phyloP scores from a whole-genome alignment of 2,113 vertebrate species.

The Cololabis saira region DNA sequence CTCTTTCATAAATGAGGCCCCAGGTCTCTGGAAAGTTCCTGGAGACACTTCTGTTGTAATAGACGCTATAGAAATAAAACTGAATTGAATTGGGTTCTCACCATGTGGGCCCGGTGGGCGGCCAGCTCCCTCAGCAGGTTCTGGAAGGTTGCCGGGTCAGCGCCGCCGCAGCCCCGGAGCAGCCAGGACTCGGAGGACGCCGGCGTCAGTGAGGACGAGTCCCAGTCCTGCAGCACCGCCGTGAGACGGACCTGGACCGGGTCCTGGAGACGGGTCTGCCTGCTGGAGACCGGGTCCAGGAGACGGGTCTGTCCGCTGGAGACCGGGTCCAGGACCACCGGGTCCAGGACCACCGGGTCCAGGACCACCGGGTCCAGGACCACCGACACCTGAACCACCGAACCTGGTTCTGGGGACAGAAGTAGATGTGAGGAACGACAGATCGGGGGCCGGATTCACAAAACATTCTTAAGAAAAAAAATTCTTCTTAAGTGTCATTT shows the following conservation, averaged over 20 bases:
- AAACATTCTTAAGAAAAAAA: no score
- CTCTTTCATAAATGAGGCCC: no score
- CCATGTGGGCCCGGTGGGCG: conserved; percentile 82
- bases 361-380: no score
- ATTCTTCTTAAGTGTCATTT: no score
- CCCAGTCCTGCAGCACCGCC: conserved; percentile 79
- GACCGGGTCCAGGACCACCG: no score
- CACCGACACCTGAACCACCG: no score
- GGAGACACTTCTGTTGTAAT: no score
- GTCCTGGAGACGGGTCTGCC: conserved; percentile 76
- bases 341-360: no score
- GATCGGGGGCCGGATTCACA: no score
- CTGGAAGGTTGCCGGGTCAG: conserved; percentile 64
- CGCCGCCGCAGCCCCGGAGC: conserved; percentile 62
- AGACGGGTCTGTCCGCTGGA: conserved; percentile 79
- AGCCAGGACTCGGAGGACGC: conserved; percentile 86
- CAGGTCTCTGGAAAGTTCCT: no score
- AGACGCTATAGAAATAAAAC: neutral
- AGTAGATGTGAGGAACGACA: no score
- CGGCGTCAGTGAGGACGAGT: conserved; percentile 54
- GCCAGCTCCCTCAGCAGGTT: conserved; percentile 79
- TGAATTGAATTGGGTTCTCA: conserved; percentile 60
- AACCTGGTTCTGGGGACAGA: no score
- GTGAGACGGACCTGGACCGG: conserved; percentile 83
- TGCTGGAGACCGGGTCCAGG: conserved; percentile 85